phyloP scores from a whole-genome alignment of 30 jellyfish, hydroid and myxozoan genomes.

The Cassiopea xamachana region DNA sequence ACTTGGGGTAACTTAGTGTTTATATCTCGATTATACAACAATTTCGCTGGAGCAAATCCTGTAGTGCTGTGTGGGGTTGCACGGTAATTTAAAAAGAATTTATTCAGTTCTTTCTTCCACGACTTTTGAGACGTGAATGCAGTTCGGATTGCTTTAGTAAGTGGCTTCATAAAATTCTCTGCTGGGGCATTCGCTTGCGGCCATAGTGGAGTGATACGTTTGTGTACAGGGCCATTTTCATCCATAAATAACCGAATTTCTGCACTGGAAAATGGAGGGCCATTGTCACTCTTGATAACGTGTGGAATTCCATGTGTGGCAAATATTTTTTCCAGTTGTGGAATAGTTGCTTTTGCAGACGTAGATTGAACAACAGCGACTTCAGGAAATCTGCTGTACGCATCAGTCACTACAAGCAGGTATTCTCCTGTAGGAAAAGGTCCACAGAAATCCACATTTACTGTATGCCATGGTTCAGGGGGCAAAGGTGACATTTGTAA shows the following conservation, averaged over 20 bases:
- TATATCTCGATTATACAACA: slow-evolving; percentile 14
- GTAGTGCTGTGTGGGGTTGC: slow-evolving; percentile 40
- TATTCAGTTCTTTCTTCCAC: slow-evolving; percentile 9
- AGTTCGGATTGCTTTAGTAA: slow-evolving; percentile 20
- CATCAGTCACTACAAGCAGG: slow-evolving; percentile 13
- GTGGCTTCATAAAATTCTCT: slow-evolving; percentile 20
- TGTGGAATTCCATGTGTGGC: slow-evolving; percentile 16
- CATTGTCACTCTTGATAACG: not conserved
- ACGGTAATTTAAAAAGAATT: slow-evolving; percentile 8
- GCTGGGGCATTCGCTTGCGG: not conserved
- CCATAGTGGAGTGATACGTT: not conserved
- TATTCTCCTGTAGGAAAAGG: slow-evolving; percentile 1
- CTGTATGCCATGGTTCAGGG: slow-evolving; percentile 14
- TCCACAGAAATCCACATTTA: slow-evolving; percentile 16
- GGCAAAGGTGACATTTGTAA: not conserved
- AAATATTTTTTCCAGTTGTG: slow-evolving; percentile 2
- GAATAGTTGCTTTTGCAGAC: not conserved
- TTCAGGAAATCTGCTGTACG: slow-evolving; percentile 12
- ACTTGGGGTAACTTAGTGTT: slow-evolving; percentile 23
- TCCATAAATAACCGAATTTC: not conserved
- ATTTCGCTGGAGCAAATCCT: slow-evolving; percentile 50
- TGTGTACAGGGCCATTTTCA: not conserved
- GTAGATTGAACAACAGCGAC: slow-evolving; percentile 3
- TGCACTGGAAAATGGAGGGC: slow-evolving; percentile 12
- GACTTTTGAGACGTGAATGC: slow-evolving; percentile 16